Base-by-base conservation (phyloP, 1,140 invertebrate species). In the Hypothenemus hampei region DNA sequence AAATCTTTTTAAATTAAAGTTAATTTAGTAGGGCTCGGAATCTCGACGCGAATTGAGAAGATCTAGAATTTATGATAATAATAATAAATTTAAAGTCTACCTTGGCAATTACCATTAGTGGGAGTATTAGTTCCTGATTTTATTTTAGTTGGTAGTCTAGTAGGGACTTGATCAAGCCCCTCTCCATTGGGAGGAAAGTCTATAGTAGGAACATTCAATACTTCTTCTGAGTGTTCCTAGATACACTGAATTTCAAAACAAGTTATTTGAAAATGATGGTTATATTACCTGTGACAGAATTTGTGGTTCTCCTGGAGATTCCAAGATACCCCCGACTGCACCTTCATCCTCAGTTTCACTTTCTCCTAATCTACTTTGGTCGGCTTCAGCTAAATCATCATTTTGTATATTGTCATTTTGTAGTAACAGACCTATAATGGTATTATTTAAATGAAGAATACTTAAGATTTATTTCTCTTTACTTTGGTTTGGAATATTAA, bases 91-190 rank as follows among this genome's bases (percentile, higher is more conserved):
- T 4, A 22, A 20, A 19, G 10, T 20, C 24, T 23, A 16, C 10
- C 29, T 15, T 18, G 10, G 44, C 11, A 46, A 39, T 26, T 61
- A 68, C 68, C 68, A 65, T 61, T 65, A 41, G 40, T 66, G 6
- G 68, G 66, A 6, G 66, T 69, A 21, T 59, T 62, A 7, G 65
- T 62, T 26, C 63, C 46, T 4, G 65, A 62, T 36, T 61, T 60
- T 3, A 58, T 51, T 49, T 57, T 63, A 20, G 60, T 68, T 10
- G 60, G 65, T 13, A 71, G 57, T 47, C 69, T 60, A 24, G 64
- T 71, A 16, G 69, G 69, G 22, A 71, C 69, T 61, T 71, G 68
- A 61, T 71, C 69, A 24, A 71, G 61, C 36, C 69, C 69, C 36
- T 68, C 57, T 51, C 58, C 23, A 45, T 51, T 57, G 44, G 49